phyloP scores from a whole-genome alignment of 2,113 vertebrate species.

The Hiodon tergisus region DNA sequence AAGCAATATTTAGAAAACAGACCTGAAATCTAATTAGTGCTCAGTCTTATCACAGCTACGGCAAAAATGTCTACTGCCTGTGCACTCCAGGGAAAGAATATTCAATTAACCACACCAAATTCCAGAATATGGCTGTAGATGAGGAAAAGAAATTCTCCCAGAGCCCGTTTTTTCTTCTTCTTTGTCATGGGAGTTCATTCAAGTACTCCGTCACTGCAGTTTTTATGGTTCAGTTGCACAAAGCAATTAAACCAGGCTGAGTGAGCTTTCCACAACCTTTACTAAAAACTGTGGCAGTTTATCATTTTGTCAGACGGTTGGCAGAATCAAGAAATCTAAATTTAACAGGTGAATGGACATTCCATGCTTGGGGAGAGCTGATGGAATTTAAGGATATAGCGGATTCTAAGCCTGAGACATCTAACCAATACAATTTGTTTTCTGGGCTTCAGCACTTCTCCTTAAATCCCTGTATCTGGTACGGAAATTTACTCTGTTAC shows the following conservation, averaged over 20 bases:
- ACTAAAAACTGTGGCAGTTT: slow-evolving; percentile 54
- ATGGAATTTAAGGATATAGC: slow-evolving; percentile 55
- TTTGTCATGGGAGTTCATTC: slow-evolving; percentile 26
- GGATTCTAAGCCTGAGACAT: slow-evolving; percentile 15
- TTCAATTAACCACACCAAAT: slow-evolving; percentile 24
- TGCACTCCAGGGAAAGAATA: slow-evolving; percentile 14
- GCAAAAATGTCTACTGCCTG: neutral
- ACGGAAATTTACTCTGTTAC: neutral
- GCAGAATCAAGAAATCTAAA: slow-evolving; percentile 71
- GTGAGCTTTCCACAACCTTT: slow-evolving; percentile 48
- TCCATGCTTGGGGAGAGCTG: slow-evolving; percentile 47
- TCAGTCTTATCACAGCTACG: slow-evolving; percentile 17
- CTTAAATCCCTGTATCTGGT: neutral
- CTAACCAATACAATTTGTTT: slow-evolving; percentile 34
- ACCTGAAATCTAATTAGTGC: slow-evolving; percentile 9
- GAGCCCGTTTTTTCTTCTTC: neutral
- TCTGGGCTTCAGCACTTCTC: slow-evolving; percentile 20
- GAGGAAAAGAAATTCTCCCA: neutral
- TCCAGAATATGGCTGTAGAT: slow-evolving; percentile 13
- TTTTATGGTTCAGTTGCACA: slow-evolving; percentile 55
- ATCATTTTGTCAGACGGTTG: slow-evolving; percentile 64
- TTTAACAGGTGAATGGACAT: slow-evolving; percentile 59
- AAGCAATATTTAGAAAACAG: slow-evolving; percentile 8
- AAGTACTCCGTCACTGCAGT: slow-evolving; percentile 36
- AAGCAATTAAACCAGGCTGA: slow-evolving; percentile 59